Base-by-base conservation (phyloP, 2,797 vertebrate genomes). In the Epinephelus malabaricus region DNA sequence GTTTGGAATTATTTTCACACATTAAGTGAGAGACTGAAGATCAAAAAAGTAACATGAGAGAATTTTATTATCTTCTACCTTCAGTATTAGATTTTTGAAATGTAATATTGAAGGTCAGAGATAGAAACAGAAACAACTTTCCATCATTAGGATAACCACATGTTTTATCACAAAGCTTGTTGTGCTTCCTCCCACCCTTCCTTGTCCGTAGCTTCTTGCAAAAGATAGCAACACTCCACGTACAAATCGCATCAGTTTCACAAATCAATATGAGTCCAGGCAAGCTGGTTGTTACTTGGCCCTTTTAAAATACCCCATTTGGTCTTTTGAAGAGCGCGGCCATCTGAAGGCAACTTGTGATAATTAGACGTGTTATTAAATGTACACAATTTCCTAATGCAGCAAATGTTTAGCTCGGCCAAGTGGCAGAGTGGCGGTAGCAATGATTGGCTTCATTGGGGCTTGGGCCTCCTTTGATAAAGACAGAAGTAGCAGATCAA, bases 401-500 rank as follows among this genome's bases (percentile, higher is more conserved):
- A 93, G 86, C 94, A 92, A 95, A 95, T 96, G 96, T 95, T 95
- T 93, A 86, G 85, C 91, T 90, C 85, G 43, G 89, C 51, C 87
- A 90, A 88, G 93, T 92, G 92, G 86, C 91, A 94, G 94, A 95
- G 96, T 93, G 79, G 86, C 84, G 68, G 87, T 69, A 83, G 89
- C 82, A 90, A 95, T 94, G 95, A 95, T 94, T 95, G 96, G 96
- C 95, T 95, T 89, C 94, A 61, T 89, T 68, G 88, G 93, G 94
- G 85, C 92, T 73, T 49, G 81, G 89, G 86, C 94, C 96, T 92
- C 94, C 97, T 97, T 96, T 97, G 97, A 98, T 96, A 97, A 95
- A 94, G 94, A 95, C 92, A 95, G 96, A 93, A 96, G 96, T 90
- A 95, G 97, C 91, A 89, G 96, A 94, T 95, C 97, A 96, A 91